phyloP scores from a whole-genome alignment of 2,797 vertebrate species.

The Cuculus canorus region DNA sequence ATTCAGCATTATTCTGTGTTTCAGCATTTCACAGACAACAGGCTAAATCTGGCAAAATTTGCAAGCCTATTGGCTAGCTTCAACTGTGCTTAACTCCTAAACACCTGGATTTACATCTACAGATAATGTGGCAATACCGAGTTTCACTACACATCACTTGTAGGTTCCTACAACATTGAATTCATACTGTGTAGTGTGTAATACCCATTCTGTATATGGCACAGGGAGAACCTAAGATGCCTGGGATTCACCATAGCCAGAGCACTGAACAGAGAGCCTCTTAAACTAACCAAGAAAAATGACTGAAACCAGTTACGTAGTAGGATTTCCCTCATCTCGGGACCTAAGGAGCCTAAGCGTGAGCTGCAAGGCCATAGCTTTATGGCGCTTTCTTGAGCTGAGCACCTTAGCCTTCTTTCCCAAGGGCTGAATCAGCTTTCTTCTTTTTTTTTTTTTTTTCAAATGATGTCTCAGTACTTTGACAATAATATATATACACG shows the following conservation, averaged over 20 bases:
- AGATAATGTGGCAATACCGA: not conserved
- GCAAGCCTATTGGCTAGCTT: not conserved
- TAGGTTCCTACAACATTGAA: not conserved
- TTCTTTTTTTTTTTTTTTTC: not conserved
- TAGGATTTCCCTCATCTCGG: not conserved
- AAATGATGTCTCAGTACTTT: not conserved
- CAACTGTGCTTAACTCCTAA: not conserved
- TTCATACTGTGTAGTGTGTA: not conserved
- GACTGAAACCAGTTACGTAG: not conserved
- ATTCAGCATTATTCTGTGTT: not conserved
- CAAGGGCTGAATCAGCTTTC: not conserved
- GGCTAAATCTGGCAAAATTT: not conserved
- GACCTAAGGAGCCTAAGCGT: rapidly evolving
- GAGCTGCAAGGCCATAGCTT: not conserved
- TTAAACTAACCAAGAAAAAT: not conserved
- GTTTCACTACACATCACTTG: rapidly evolving
- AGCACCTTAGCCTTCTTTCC: not conserved
- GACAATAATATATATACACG: not conserved
- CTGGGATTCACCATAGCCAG: not conserved
- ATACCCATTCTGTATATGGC: not conserved
- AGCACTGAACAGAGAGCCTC: not conserved
- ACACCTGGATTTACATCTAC: not conserved
- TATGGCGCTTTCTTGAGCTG: not conserved
- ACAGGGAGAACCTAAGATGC: not conserved
- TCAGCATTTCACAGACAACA: not conserved